Base-by-base conservation (phyloP, 1,140 invertebrate genomes). In the Ceratitis capitata region DNA sequence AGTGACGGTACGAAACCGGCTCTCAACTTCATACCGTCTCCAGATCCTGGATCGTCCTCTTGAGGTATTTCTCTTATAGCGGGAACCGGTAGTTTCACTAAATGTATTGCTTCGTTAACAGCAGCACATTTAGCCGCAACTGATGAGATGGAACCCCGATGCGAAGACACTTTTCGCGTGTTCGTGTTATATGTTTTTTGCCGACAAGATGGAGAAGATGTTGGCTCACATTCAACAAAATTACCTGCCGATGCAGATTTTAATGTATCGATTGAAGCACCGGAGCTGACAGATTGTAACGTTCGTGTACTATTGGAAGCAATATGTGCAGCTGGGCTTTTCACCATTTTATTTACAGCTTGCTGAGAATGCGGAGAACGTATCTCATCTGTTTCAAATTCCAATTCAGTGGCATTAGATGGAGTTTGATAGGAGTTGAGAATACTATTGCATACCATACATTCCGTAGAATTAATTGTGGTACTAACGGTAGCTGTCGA, bases 341-440 rank as follows among this genome's bases (percentile, higher is more conserved):
- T 88, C 35, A 64, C 85, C n/a, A 74, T 87, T 14, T 88, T 89
- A 56, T 19, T 23, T 2, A 23, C 69, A 12, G 19, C 2, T 45
- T 78, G 69, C 6, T 19, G 39, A n/a, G n/a, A 83, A 83, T 83
- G 47, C 1, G 39, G 32, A 16, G 64, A 89, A 53, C 91, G 90
- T 61, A 89, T 84, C 9, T 93, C 92, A 58, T 93, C 94, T 86
- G 94, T 94, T 87, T 94, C 94, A 85, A 94, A 95, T 88, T 95
- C 94, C 91, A 95, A 92, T 89, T 95, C 94, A 3, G 94, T 95
- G 69, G 94, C 94, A 87, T 95, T 95, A 0, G 94, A 95, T 0
- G 94, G 94, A 3, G 94, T 95, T 86, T 95, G 90, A 51, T 91
- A 91, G n/a, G 90, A 89, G 58, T 87, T 89, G 23, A 95, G 87